Percentiles rank a stretch among this genome's conserved stretches.
Evolutionary conservation across 2,888 invertebrate species (phyloP).

Genomic region (Acleris emargana): DNA sequence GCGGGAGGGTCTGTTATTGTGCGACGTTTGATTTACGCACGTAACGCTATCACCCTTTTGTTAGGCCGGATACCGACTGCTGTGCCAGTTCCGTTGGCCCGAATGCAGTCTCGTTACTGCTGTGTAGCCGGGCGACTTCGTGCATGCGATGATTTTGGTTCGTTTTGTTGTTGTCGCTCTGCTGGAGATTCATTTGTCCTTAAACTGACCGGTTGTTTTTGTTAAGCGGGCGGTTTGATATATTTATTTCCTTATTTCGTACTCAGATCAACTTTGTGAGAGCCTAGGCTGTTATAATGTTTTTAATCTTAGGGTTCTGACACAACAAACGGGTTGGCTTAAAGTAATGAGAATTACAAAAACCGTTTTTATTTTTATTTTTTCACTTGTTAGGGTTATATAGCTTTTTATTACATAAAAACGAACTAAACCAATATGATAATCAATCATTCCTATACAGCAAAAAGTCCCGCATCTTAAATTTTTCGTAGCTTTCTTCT

Average conservation of each 20-base stretch:
- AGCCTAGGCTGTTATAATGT: too few relatives aligned
- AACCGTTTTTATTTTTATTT: too few relatives aligned
- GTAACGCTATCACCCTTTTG: slow-evolving; percentile 82
- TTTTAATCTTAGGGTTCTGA: too few relatives aligned
- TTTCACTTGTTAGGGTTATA: too few relatives aligned
- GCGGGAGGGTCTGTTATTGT: slow-evolving; percentile 79
- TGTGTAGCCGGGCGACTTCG: slow-evolving; percentile 27
- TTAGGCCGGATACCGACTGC: slow-evolving; percentile 78
- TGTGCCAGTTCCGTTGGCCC: slow-evolving; percentile 73
- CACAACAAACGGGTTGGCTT: too few relatives aligned
- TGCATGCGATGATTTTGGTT: slow-evolving; percentile 23
- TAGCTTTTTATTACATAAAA: too few relatives aligned
- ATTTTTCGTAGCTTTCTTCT: too few relatives aligned
- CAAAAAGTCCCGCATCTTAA: too few relatives aligned
- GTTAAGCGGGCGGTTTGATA: neutral
- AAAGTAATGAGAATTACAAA: too few relatives aligned
- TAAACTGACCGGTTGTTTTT: neutral
- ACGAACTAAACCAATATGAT: too few relatives aligned
- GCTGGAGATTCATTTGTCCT: slow-evolving; percentile 1
- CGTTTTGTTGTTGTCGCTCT: slow-evolving; percentile 18
- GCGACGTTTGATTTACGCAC: slow-evolving; percentile 83
- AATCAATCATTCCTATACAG: too few relatives aligned
- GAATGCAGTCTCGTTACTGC: slow-evolving; percentile 61
- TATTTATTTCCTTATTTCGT: neutral
- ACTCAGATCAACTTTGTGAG: too few relatives aligned